Evolutionary conservation across 2,888 invertebrate genomes (phyloP), one percentile per base, ranked within the genome.

Genomic region (Plagodis pulveraria): DNA sequence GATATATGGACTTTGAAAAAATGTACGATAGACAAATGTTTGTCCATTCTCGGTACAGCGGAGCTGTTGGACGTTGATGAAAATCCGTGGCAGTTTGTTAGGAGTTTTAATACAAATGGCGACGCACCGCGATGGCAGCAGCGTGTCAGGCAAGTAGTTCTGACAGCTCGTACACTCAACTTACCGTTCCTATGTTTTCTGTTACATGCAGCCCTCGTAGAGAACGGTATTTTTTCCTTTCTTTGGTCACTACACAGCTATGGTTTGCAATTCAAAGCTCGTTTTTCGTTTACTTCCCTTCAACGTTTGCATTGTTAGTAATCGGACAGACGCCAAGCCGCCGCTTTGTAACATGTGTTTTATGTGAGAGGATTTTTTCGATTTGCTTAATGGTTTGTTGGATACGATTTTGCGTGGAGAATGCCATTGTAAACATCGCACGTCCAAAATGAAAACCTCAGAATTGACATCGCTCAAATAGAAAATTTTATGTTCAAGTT

Each of bases 401-500:
- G 66, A 70, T 73, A 70, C 70, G 50, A 73, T 74, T 75, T 73
- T 63, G 40, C 58, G 68, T 55, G 62, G 62, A 58, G 58, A 44
- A 57, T n/a, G 50, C 44, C 49, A 38, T 45, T 40, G 50, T 60
- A 62, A 50, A 50, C 44, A 55, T 52, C 66, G 53, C 66, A 63
- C 61, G 50, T 61, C 40, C 63, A 62, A 48, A 56, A 62, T 54
- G 62, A 64, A 61, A 69, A 63, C 65, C 53, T 65, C 63, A 56
- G 68, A 77, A 76, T 74, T 72, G 75, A 72, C 73, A 74, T 76
- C 75, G 84, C 83, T 84, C 76, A 84, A 81, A 77, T 83, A 80
- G 78, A 66, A 81, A 85, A 86, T 83, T 82, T 83, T 81, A 83
- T 81, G 79, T 71, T 84, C 83, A 86, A 84, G 81, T 84, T 82